A percentile compares a stretch with the other conserved stretches of the same genome.
phyloP scores from a whole-genome alignment of 2,888 invertebrate species.

The Xestia rhomboidea region DNA sequence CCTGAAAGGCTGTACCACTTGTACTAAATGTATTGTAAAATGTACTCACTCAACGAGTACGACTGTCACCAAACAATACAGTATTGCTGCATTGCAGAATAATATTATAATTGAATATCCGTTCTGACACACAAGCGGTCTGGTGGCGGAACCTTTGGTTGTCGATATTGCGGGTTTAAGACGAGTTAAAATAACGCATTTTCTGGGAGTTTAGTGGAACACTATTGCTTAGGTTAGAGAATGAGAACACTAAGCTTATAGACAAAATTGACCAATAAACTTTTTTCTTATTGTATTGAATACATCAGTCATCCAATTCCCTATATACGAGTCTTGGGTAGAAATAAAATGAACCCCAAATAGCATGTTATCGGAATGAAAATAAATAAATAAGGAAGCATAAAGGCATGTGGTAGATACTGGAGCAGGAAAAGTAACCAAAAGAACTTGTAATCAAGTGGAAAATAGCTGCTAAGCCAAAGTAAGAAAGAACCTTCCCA shows the following conservation, averaged over 20 bases:
- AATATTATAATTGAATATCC: slow-evolving; percentile 56
- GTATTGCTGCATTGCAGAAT: slow-evolving; percentile 40
- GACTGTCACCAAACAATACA: slow-evolving; percentile 29
- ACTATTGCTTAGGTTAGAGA: neutral
- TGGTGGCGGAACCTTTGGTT: slow-evolving; percentile 8
- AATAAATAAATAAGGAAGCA: neutral
- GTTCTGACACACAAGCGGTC: slow-evolving; percentile 6
- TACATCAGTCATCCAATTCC: neutral
- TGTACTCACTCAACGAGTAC: slow-evolving; percentile 16
- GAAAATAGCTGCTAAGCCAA: neutral
- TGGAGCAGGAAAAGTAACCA: neutral
- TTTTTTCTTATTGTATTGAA: neutral
- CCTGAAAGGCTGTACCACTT: neutral
- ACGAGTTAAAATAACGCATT: neutral
- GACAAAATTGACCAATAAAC: neutral
- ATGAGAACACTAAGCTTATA: neutral
- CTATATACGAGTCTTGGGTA: neutral
- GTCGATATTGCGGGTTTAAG: neutral
- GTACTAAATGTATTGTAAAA: neutral
- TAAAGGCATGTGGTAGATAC: neutral
- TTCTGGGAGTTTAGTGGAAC: neutral
- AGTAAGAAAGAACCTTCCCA: too few relatives aligned
- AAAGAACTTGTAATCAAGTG: neutral
- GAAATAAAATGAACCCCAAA: too few relatives aligned
- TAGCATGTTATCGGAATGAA: neutral